A percentile compares a stretch with the other conserved stretches of the same genome.
These are phyloP conservation scores for Argentina silus DNA, from an alignment of 2,797 vertebrate species.

Conservation along the genomic window DNA sequence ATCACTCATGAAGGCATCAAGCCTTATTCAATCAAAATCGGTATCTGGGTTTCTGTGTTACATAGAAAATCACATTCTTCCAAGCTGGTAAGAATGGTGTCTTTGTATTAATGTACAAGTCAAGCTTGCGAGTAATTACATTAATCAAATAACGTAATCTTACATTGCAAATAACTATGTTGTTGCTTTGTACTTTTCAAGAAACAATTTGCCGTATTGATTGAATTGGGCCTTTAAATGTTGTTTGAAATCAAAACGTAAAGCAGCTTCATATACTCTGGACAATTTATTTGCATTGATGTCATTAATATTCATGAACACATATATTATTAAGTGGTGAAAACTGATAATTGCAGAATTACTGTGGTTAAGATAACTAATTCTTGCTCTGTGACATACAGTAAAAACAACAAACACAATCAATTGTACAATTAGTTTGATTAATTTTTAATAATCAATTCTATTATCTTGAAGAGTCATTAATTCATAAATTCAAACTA, in stretches of 20 bases:
- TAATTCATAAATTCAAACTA: too few relatives aligned
- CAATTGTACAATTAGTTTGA: background rate
- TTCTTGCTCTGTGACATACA: background rate
- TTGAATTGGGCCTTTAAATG: too few relatives aligned
- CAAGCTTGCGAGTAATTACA: too few relatives aligned
- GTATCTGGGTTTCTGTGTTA: background rate
- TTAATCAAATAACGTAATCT: too few relatives aligned
- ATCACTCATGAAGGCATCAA: background rate
- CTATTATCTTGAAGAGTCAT: too few relatives aligned
- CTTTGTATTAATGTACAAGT: too few relatives aligned
- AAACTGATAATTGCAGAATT: background rate
- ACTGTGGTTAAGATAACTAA: background rate
- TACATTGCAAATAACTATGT: too few relatives aligned
- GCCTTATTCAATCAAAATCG: background rate
- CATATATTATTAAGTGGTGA: background rate
- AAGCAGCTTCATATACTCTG: background rate
- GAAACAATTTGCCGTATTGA: too few relatives aligned
- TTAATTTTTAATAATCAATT: background rate
- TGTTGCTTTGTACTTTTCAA: too few relatives aligned
- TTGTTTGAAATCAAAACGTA: too few relatives aligned
- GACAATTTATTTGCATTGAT: background rate
- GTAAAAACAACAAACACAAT: background rate
- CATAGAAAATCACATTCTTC: background rate
- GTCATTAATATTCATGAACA: conserved; percentile 15
- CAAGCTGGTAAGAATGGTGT: background rate